A percentile compares a stretch with the other conserved stretches of the same genome.
Conservation (phyloP, 2,113 vertebrate genomes). For the Periophthalmus modestus region DNA sequence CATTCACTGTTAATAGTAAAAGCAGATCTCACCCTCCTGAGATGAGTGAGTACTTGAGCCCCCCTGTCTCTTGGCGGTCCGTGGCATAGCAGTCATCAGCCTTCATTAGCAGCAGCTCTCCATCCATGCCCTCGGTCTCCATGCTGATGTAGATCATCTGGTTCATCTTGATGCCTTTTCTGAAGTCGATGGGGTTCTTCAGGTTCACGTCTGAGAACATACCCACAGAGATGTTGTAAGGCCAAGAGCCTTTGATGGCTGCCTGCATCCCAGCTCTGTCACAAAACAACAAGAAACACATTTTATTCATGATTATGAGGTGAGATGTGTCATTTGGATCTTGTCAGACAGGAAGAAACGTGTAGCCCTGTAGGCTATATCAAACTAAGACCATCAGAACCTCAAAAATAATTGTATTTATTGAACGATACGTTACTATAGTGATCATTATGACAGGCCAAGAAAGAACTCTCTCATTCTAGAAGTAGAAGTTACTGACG, state of each 20-base stretch:
- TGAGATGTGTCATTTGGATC: background rate
- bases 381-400: too few species aligned
- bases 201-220: background rate
- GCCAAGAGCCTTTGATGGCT: background rate
- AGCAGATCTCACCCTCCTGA: background rate
- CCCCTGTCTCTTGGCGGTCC: background rate
- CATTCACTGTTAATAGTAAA: background rate
- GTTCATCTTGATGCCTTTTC: background rate
- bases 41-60: background rate
- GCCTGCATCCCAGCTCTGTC: background rate
- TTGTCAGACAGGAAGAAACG: background rate
- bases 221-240: background rate
- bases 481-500: background rate
- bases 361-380: too few species aligned
- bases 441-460: too few species aligned
- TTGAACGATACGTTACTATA: too few species aligned
- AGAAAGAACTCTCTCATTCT: background rate
- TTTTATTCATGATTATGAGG: background rate
- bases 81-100: background rate
- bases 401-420: too few species aligned
- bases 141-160: slow-evolving; percentile 1
- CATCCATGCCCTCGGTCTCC: background rate
- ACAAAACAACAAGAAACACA: background rate
- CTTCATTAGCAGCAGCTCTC: background rate
- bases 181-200: background rate